Evolutionary conservation across 2,888 invertebrate genomes (phyloP), one percentile per base, ranked within the genome.

Genomic region (Ecliptopera silaceata): DNA sequence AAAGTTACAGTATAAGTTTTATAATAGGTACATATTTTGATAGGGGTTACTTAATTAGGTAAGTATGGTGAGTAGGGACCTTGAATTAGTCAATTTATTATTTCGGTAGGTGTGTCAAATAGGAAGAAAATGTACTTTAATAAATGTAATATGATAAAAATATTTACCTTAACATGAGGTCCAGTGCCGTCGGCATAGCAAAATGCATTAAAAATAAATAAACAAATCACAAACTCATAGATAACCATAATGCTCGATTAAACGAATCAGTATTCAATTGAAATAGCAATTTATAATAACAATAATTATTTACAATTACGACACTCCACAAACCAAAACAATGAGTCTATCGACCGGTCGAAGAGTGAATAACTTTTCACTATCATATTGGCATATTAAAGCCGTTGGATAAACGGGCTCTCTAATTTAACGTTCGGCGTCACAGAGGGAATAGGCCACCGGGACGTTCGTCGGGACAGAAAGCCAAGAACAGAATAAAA

Each of bases 401-500:
- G 66, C 63, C 61, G 65, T 67, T 69, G 70, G 66, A 64, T 68
- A 66, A 75, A 73, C 72, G 72, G 68, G 68, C 76, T 77, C 76
- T 75, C 72, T 79, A 70, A 71, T 67, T 34, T 39, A 71, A 72
- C 66, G 64, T 65, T 65, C 56, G 61, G 63, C 59, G 63, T 65
- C 69, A 72, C 74, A 73, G 72, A 69, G 69, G 68, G 73, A 73
- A 74, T 70, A 70, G 68, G 68, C 70, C 63, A 69, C 68, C 68
- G 74, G 77, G 76, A 80, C 87, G 86, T 83, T 80, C 82, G 79
- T 62, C 77, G 74, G 74, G 78, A 78, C 77, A 76, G 83, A 82
- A 81, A 79, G 84, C 81, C 79, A 79, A 76, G 80, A 82, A 81
- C 82, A 75, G 85, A 89, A 85, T 88, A 89, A 85, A 84, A 82